Conservation (phyloP, 1,140 invertebrate genomes). For the Sarcophaga bullata region DNA sequence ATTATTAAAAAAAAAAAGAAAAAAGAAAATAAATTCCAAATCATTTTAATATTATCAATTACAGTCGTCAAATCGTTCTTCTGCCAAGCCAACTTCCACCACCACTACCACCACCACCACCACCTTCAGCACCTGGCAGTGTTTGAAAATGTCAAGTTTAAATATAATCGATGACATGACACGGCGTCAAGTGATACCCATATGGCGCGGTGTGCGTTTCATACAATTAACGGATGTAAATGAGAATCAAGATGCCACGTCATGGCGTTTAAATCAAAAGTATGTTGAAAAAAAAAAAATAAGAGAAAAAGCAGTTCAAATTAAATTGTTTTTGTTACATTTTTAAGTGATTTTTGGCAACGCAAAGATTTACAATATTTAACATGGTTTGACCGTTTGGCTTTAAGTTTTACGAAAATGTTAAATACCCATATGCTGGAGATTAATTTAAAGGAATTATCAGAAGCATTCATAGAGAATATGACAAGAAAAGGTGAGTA, state of each 20-base stretch:
- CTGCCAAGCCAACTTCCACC: not conserved
- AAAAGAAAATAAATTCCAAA: not conserved
- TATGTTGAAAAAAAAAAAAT: not conserved
- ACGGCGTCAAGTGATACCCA: constrained; percentile 50
- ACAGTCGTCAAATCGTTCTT: not conserved
- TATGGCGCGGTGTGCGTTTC: constrained; percentile 53
- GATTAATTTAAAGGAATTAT: constrained; percentile 67
- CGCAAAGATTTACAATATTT: constrained; percentile 55
- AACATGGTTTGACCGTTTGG: constrained; percentile 58
- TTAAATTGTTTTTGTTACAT: not conserved
- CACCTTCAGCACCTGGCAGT: constrained; percentile 54
- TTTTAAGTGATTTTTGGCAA: constrained; percentile 42
- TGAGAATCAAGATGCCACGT: not conserved
- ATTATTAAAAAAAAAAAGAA: constrained; percentile 2
- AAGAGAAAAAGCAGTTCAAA: not conserved
- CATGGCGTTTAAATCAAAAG: not conserved
- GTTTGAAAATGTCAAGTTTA: constrained; percentile 54
- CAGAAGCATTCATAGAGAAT: constrained; percentile 49
- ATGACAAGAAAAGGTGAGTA: constrained; percentile 23
- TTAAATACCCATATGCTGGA: constrained; percentile 70
- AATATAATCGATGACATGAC: constrained; percentile 54
- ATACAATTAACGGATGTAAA: constrained; percentile 13
- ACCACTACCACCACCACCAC: not conserved
- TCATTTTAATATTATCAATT: not conserved
- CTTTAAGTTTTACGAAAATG: constrained; percentile 67